phyloP scores from a whole-genome alignment of 2,797 vertebrate genomes.

The Pipistrellus nathusii region DNA sequence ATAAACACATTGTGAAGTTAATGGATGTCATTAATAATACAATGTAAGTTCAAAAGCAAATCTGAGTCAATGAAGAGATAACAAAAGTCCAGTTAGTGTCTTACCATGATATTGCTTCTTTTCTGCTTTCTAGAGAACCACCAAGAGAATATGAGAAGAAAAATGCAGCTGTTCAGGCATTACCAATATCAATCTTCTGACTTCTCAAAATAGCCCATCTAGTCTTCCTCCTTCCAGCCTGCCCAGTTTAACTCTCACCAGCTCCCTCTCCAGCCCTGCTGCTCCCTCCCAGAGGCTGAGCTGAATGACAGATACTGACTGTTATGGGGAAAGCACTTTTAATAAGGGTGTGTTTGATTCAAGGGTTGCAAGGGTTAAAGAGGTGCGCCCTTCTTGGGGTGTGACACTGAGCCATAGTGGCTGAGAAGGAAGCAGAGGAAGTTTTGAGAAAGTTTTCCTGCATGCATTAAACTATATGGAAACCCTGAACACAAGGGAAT shows the following conservation, averaged over 20 bases:
- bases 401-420: slow-evolving; percentile 81
- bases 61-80: slow-evolving; percentile 16
- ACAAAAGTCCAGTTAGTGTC: slow-evolving; percentile 70
- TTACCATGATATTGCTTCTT: slow-evolving; percentile 88
- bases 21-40: background rate
- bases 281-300: slow-evolving; percentile 9
- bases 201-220: slow-evolving; percentile 79
- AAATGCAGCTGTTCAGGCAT: slow-evolving; percentile 77
- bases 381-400: slow-evolving; percentile 84
- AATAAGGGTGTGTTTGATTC: slow-evolving; percentile 82
- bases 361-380: slow-evolving; percentile 85
- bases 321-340: slow-evolving; percentile 77
- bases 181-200: slow-evolving; percentile 74
- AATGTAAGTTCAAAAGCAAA: background rate
- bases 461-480: slow-evolving; percentile 77
- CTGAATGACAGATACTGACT: slow-evolving; percentile 74
- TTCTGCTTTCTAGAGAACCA: slow-evolving; percentile 82
- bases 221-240: slow-evolving; percentile 69
- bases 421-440: slow-evolving; percentile 80
- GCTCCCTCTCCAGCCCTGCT: background rate
- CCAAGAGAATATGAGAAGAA: slow-evolving; percentile 77
- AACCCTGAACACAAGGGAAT: slow-evolving; percentile 24
- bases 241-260: slow-evolving; percentile 51
- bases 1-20: slow-evolving; percentile 30
- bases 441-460: slow-evolving; percentile 79